Evolutionary conservation across 1,140 invertebrate species (phyloP).

Genomic region (Lordiphosa stackelbergi): DNA sequence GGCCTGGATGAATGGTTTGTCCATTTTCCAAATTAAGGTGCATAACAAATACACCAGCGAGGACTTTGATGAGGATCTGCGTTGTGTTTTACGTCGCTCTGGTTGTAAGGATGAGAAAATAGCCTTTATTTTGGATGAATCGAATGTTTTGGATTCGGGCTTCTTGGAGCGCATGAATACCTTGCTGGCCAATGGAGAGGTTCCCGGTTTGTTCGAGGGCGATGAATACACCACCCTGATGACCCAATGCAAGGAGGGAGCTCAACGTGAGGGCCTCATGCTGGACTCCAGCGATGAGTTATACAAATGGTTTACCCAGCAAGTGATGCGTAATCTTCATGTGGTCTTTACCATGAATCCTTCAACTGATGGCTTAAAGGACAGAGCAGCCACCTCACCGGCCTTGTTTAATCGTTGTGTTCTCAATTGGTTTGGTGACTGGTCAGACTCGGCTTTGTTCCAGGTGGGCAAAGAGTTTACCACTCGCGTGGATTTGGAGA

Average conservation of each 20-base stretch:
- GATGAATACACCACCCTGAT: constrained; percentile 99
- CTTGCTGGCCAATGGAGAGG: constrained; percentile 97
- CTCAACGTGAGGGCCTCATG: constrained; percentile 98
- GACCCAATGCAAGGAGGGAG: constrained; percentile 99
- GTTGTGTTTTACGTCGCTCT: constrained; percentile 93
- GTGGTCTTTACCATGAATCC: constrained; percentile 99
- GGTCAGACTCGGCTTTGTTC: constrained; percentile 98
- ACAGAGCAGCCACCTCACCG: constrained; percentile 98
- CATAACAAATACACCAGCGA: constrained; percentile 99
- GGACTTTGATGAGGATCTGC: constrained; percentile 99
- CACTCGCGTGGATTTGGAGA: constrained; percentile 89
- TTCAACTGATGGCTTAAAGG: constrained; percentile 97
- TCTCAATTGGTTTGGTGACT: constrained; percentile 99
- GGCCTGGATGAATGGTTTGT: constrained; percentile 99
- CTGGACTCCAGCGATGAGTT: constrained; percentile 98
- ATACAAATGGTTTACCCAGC: constrained; percentile 97
- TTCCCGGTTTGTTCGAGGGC: constrained; percentile 92
- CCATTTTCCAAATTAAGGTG: constrained; percentile 98
- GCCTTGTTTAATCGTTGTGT: constrained; percentile 99
- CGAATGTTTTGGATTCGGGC: constrained; percentile 98
- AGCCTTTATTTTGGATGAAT: constrained; percentile 99
- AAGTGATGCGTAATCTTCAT: constrained; percentile 99
- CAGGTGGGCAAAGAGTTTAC: constrained; percentile 93
- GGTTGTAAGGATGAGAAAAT: constrained; percentile 99
- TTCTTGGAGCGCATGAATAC: constrained; percentile 99